A percentile compares a stretch with the other conserved stretches of the same genome.
Conservation (phyloP, 2,113 vertebrate species). For the Petroica traversi region DNA sequence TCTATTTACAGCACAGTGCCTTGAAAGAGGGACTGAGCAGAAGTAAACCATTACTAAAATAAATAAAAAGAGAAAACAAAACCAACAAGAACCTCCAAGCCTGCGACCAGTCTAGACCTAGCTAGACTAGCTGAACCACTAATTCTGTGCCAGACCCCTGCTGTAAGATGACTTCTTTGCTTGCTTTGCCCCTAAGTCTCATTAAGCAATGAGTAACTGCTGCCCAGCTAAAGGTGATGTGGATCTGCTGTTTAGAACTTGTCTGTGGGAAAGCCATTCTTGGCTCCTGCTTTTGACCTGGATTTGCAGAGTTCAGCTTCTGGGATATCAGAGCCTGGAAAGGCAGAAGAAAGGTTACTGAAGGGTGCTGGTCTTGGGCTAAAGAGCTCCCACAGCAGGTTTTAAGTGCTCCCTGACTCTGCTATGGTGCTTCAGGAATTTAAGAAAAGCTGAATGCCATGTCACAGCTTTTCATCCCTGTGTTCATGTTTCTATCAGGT, state of each 20-base stretch:
- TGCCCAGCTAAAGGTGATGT: neutral
- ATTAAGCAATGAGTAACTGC: neutral
- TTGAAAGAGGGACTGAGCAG: neutral
- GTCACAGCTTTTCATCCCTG: neutral
- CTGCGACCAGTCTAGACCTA: neutral
- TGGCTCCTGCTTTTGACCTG: neutral
- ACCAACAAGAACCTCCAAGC: neutral
- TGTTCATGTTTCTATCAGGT: neutral
- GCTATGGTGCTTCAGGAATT: neutral
- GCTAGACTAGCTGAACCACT: neutral
- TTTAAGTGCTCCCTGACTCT: neutral
- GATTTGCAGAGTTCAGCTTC: neutral
- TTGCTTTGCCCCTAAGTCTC: neutral
- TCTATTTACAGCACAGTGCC: neutral
- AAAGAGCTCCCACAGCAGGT: neutral
- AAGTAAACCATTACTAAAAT: neutral
- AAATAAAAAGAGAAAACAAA: neutral
- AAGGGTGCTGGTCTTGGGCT: neutral
- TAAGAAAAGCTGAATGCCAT: neutral
- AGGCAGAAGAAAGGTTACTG: neutral
- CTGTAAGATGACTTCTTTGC: neutral
- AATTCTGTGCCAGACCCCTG: neutral
- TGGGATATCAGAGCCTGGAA: neutral
- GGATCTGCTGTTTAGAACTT: neutral
- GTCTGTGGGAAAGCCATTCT: neutral